Conservation (phyloP, 2,797 vertebrate species). For the Psittacula echo region DNA sequence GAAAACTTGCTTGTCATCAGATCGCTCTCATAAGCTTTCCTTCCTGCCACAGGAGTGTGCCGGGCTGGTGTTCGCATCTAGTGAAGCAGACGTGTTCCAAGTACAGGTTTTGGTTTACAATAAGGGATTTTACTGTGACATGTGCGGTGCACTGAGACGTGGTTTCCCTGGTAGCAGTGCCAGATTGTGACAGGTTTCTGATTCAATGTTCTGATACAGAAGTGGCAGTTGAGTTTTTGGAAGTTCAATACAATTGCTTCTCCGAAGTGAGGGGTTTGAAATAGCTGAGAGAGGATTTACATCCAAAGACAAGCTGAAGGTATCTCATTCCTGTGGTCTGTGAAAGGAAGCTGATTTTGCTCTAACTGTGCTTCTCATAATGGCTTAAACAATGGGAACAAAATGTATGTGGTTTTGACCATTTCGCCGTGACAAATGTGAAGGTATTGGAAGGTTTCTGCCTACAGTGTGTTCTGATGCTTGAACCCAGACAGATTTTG, state of each 20-base stretch:
- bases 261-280: background rate
- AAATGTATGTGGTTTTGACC: fast-evolving
- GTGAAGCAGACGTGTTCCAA: background rate
- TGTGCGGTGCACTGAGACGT: background rate
- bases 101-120: background rate
- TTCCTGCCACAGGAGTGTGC: background rate
- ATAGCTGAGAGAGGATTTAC: background rate
- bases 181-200: background rate
- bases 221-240: background rate
- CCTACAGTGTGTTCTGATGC: background rate
- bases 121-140: background rate
- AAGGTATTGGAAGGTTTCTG: background rate
- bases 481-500: background rate
- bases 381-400: background rate
- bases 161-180: background rate
- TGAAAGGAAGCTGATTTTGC: background rate
- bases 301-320: background rate
- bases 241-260: background rate
- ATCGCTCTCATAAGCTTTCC: background rate
- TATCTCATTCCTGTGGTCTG: background rate
- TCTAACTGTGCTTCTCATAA: background rate
- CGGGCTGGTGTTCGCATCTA: background rate
- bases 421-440: background rate
- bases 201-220: background rate
- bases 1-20: background rate